A percentile compares a stretch with the other conserved stretches of the same genome.
Evolutionary conservation across 2,113 vertebrate genomes (phyloP).

Genomic region (Ceyx melanurus): DNA sequence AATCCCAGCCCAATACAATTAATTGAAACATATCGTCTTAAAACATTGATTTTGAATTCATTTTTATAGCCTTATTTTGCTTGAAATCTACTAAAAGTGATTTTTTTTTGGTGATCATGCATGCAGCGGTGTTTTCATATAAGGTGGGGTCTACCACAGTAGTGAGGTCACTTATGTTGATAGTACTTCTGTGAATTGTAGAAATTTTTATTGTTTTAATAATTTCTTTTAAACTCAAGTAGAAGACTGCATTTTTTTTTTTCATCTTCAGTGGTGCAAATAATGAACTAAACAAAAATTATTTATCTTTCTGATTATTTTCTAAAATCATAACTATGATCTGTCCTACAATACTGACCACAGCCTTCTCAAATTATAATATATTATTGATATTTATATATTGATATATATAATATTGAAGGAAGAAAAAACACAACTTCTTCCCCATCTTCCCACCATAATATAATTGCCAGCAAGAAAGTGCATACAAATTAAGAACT

Average conservation of each 20-base stretch:
- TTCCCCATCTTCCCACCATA: neutral
- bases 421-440: neutral
- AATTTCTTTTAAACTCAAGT: too few species aligned
- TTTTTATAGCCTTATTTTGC: slow-evolving; percentile 22
- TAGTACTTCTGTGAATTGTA: too few species aligned
- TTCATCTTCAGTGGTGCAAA: too few species aligned
- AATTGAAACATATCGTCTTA: neutral
- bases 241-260: too few species aligned
- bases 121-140: neutral
- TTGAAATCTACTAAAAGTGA: slow-evolving; percentile 10
- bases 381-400: too few species aligned
- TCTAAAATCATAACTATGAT: neutral
- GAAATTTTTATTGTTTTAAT: too few species aligned
- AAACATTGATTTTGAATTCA: neutral
- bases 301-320: neutral
- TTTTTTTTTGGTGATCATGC: neutral
- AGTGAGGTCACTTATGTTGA: too few species aligned
- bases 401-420: neutral
- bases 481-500: neutral
- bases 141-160: slow-evolving; percentile 29
- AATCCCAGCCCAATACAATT: neutral
- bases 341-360: neutral
- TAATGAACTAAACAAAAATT: neutral
- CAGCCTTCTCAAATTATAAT: neutral
- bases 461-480: neutral